Base-by-base conservation (phyloP, 2,888 invertebrate species). In the Ypsolopha sequella region DNA sequence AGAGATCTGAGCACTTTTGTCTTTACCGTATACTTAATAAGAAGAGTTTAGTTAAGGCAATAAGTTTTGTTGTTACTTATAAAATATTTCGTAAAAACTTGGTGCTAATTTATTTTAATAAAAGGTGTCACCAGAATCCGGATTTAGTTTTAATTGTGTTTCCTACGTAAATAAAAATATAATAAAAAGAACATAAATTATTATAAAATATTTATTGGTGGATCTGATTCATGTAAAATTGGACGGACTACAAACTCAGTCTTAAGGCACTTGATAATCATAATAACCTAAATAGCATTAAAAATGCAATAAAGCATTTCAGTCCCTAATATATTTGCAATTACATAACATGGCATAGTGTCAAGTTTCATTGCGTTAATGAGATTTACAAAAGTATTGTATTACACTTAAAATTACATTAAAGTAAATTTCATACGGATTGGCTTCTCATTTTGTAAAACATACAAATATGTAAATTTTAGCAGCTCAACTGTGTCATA, bases 31-130 rank as follows among this genome's bases (percentile, higher is more conserved):
- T 35, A 41, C 9, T 6, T 48, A 50, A n/a, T n/a, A n/a, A n/a
- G n/a, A n/a, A 43, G 36, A 51, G 11, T 35, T 41, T 50, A 41
- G 43, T 50, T 50, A 35, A 11, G 14, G 36, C 35, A 50, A 44
- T 33, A 44, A 24, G 36, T 11, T 38, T 36, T 36, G 35, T 47
- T 24, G 24, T 24, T 24, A 24, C 24, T 24, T 24, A 24, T 24
- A 24, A 24, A 24, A 24, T 24, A 24, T 24, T 24, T 24, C 24
- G 24, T 24, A 24, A 13, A 36, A 51, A 47, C 52, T 51, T 50
- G 54, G 50, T 54, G 54, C 53, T 56, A 53, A 54, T 51, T 49
- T 54, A 50, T 56, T 41, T 44, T 53, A 54, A 54, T 54, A 56
- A 56, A 51, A 41, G 45, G 41, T 51, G 48, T 51, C 53, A 51